phyloP scores from a whole-genome alignment of 2,113 vertebrate species.

The Cebus imitator region DNA sequence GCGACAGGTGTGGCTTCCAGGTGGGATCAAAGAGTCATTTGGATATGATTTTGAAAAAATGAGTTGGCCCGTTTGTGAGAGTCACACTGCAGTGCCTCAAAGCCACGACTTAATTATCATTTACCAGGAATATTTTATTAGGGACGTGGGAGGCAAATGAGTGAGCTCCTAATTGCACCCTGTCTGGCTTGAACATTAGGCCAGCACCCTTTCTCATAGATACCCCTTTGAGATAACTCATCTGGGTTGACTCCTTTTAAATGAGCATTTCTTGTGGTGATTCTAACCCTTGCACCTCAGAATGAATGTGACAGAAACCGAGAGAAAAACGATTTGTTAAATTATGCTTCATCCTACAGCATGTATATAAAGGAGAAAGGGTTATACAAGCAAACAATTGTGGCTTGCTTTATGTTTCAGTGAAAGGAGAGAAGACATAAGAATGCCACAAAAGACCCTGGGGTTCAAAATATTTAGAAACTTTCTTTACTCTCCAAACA shows the following conservation, averaged over 20 bases:
- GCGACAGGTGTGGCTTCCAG: constrained; percentile 57
- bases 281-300: not conserved
- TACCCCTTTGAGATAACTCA: constrained; percentile 36
- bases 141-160: constrained; percentile 45
- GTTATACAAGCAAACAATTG: constrained; percentile 32
- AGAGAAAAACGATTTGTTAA: not conserved
- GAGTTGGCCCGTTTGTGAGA: constrained; percentile 64
- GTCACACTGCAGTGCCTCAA: constrained; percentile 54
- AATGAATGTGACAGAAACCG: not conserved
- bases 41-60: constrained; percentile 24
- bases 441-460: constrained; percentile 58
- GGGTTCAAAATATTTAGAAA: constrained; percentile 63
- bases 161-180: constrained; percentile 61
- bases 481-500: constrained; percentile 64
- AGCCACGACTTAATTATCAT: constrained; percentile 61
- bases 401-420: constrained; percentile 59
- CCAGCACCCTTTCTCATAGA: constrained; percentile 20
- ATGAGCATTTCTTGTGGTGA: not conserved
- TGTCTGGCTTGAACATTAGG: not conserved
- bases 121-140: constrained; percentile 21
- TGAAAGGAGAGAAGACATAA: constrained; percentile 60
- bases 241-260: not conserved
- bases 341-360: not conserved
- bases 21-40: constrained; percentile 68
- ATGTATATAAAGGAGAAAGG: not conserved